These are phyloP conservation scores for Lithodes maja DNA, from an alignment of 2,888 invertebrate genomes.

Conservation along the genomic window DNA sequence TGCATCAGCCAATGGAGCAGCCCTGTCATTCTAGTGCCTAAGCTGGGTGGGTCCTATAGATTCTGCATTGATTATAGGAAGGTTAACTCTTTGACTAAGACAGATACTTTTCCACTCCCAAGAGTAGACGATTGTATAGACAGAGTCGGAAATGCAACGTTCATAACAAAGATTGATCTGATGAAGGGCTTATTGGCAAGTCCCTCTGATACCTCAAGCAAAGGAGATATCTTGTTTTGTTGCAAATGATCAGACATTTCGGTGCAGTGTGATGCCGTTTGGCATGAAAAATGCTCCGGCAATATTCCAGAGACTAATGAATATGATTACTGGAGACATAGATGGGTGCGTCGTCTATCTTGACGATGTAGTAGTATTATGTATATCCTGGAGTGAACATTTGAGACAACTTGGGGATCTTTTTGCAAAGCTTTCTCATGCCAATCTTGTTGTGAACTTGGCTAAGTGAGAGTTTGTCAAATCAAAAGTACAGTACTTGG, in stretches of 20 bases:
- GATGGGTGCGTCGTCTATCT: not conserved
- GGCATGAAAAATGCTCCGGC: not conserved
- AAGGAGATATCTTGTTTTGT: not conserved
- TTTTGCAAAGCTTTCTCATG: too few species aligned
- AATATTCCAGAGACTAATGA: not conserved
- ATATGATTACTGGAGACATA: not conserved
- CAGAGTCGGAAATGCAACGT: not conserved
- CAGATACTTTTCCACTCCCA: not conserved
- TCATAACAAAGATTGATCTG: conserved; percentile 11
- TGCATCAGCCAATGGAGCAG: not conserved
- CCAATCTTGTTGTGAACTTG: too few species aligned
- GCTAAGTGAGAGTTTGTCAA: too few species aligned
- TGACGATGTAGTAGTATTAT: not conserved
- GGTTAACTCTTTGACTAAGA: not conserved
- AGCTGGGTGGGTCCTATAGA: not conserved
- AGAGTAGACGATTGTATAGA: conserved; percentile 27
- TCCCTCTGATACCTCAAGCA: not conserved
- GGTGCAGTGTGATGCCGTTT: too few species aligned
- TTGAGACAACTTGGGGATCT: too few species aligned
- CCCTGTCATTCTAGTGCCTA: conserved; percentile 1
- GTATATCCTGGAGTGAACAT: too few species aligned
- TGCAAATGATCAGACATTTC: too few species aligned
- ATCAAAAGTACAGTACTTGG: too few species aligned
- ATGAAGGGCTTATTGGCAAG: conserved; percentile 18
- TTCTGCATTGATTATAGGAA: conserved; percentile 22